A percentile compares a stretch with the other conserved stretches of the same genome.
These are phyloP conservation scores for Coenonympha glycerion DNA, from an alignment of 2,888 invertebrate genomes.

Conservation along the genomic window DNA sequence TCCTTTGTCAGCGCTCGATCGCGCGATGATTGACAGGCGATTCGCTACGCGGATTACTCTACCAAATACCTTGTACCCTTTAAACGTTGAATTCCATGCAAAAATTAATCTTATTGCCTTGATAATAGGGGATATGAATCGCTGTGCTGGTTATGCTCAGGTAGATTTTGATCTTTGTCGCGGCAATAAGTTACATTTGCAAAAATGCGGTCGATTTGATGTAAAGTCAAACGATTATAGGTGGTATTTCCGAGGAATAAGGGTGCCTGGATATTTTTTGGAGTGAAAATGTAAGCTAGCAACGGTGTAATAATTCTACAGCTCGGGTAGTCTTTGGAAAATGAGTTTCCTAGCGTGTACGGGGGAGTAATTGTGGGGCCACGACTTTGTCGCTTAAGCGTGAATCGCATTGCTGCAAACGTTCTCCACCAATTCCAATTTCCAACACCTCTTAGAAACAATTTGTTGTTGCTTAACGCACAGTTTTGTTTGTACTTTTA, in stretches of 20 bases:
- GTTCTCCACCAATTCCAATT: no score
- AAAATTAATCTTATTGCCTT: conserved; percentile 28
- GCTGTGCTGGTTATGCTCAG: conserved; percentile 11
- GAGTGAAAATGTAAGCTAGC: conserved; percentile 31
- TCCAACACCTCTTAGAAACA: no score
- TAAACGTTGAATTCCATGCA: neutral
- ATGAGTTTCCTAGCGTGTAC: conserved; percentile 68
- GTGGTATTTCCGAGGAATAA: conserved; percentile 26
- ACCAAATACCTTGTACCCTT: conserved; percentile 26
- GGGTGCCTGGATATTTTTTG: conserved; percentile 1
- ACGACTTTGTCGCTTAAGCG: neutral
- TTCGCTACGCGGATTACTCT: conserved; percentile 60
- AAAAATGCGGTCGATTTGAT: neutral
- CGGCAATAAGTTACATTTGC: conserved; percentile 31
- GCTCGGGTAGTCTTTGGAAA: conserved; percentile 67
- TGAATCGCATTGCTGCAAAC: no score
- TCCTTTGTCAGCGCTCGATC: conserved; percentile 68
- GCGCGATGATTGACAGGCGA: conserved; percentile 69
- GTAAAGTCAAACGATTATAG: conserved; percentile 25
- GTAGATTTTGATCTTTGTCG: conserved; percentile 29
- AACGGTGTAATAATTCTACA: conserved; percentile 61
- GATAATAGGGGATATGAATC: conserved; percentile 16
- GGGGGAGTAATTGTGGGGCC: conserved; percentile 39
- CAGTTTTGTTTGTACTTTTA: no score
- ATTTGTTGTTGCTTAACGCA: no score